phyloP scores from a whole-genome alignment of 1,140 invertebrate genomes.

The Mizuhopecten yessoensis region DNA sequence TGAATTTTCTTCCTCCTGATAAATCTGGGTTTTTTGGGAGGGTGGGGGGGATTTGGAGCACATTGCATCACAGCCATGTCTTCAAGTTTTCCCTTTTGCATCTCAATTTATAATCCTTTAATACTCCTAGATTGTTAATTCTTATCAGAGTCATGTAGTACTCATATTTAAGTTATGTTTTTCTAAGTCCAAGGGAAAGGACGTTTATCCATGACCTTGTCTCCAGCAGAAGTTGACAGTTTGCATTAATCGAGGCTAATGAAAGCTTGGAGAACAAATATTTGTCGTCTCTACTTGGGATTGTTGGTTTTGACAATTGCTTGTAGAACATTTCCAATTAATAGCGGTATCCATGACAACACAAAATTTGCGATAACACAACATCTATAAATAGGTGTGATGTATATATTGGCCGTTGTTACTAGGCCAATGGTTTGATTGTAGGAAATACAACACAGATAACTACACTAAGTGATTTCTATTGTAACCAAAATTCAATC shows the following conservation, averaged over 20 bases:
- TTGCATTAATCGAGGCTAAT: background rate
- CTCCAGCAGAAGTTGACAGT: background rate
- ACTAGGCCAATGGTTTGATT: too few species aligned
- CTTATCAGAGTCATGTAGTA: too few species aligned
- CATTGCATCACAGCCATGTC: too few species aligned
- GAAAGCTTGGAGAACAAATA: background rate
- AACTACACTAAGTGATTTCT: background rate
- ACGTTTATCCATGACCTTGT: background rate
- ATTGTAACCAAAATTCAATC: background rate
- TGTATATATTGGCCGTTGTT: background rate
- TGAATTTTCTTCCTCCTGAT: too few species aligned
- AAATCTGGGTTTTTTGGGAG: too few species aligned
- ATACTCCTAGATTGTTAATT: too few species aligned
- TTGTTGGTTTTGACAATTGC: slow-evolving; percentile 28
- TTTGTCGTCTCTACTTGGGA: background rate
- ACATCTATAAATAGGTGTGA: background rate
- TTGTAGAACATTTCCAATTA: background rate
- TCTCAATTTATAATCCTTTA: too few species aligned
- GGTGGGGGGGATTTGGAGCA: too few species aligned
- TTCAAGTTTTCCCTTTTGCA: too few species aligned
- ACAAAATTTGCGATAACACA: background rate
- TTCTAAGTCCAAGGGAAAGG: too few species aligned
- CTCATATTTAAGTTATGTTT: too few species aligned
- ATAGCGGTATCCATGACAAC: background rate
- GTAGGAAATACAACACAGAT: background rate